phyloP scores from a whole-genome alignment of 1,140 invertebrate species.

The Lerema accius region DNA sequence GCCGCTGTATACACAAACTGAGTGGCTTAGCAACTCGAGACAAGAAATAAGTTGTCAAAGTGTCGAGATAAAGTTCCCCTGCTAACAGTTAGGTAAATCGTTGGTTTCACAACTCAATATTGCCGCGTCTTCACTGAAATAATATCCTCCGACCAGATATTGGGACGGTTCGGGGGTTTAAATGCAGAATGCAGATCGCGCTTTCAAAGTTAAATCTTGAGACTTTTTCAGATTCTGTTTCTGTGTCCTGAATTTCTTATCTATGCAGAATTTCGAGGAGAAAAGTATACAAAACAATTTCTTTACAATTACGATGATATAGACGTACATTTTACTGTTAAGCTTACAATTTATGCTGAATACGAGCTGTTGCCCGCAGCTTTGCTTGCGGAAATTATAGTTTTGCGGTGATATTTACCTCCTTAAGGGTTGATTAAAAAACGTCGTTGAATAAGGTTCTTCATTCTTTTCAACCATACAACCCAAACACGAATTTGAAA shows the following conservation, averaged over 20 bases:
- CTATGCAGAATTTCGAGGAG: too few species aligned
- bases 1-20: slow-evolving; percentile 67
- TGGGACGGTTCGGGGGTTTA: slow-evolving; percentile 61
- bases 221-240: neutral
- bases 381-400: too few species aligned
- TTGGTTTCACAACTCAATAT: slow-evolving; percentile 80
- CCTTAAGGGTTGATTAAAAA: too few species aligned
- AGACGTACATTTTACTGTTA: too few species aligned
- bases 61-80: slow-evolving; percentile 75
- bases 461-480: too few species aligned
- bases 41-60: slow-evolving; percentile 82
- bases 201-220: slow-evolving; percentile 19
- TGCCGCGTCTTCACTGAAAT: slow-evolving; percentile 70
- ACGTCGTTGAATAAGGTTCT: too few species aligned
- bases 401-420: too few species aligned
- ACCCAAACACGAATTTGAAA: too few species aligned
- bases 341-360: too few species aligned
- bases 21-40: slow-evolving; percentile 72
- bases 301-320: too few species aligned
- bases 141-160: slow-evolving; percentile 76
- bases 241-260: neutral
- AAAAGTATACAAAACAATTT: too few species aligned
- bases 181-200: slow-evolving; percentile 68
- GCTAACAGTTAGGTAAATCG: slow-evolving; percentile 78
- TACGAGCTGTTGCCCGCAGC: too few species aligned